Conservation (phyloP, 2,113 vertebrate species). For the Toxotes jaculatrix region DNA sequence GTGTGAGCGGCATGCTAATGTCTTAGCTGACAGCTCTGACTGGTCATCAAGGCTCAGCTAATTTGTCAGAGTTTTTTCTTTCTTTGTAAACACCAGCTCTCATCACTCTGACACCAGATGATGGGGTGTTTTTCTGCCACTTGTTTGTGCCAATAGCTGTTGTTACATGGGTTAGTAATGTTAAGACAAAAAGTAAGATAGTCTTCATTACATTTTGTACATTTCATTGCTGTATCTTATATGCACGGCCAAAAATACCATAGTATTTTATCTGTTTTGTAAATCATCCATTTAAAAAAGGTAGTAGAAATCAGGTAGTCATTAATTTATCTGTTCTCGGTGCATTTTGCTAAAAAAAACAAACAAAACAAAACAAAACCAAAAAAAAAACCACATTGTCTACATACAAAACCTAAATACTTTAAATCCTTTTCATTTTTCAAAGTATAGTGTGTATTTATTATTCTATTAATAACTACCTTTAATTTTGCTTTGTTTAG, state of each 20-base stretch:
- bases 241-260: not conserved
- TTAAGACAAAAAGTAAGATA: slow-evolving; percentile 5
- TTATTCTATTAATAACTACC: not conserved
- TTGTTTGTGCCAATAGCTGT: slow-evolving; percentile 36
- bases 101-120: slow-evolving; percentile 60
- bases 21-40: slow-evolving; percentile 79
- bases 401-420: too few relatives aligned
- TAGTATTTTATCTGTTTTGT: not conserved
- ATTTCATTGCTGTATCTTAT: not conserved
- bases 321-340: not conserved
- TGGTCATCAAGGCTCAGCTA: slow-evolving; percentile 54
- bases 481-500: not conserved
- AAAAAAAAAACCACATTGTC: too few relatives aligned
- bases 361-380: too few relatives aligned
- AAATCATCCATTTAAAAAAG: not conserved
- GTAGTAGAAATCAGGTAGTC: not conserved
- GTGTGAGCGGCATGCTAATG: slow-evolving; percentile 66
- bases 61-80: slow-evolving; percentile 74
- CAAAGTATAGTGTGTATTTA: too few relatives aligned
- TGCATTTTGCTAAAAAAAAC: not conserved
- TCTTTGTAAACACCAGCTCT: slow-evolving; percentile 61
- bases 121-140: slow-evolving; percentile 34
- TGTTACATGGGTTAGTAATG: slow-evolving; percentile 31
- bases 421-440: too few relatives aligned
- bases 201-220: not conserved